A percentile compares a stretch with the other conserved stretches of the same genome.
phyloP scores from a whole-genome alignment of 2,113 vertebrate genomes.

The Mormyrus iriodes region DNA sequence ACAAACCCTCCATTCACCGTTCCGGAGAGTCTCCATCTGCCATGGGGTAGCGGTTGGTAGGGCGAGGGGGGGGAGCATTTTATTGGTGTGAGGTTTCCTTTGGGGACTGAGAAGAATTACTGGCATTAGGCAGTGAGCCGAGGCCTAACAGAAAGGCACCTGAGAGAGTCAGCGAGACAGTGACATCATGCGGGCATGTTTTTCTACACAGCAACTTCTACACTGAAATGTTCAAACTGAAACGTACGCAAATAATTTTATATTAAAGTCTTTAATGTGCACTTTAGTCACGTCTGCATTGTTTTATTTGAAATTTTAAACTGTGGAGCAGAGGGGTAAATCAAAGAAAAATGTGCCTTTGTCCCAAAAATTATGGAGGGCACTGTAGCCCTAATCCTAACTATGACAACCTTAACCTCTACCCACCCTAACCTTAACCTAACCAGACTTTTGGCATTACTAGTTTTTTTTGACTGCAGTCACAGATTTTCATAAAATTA shows the following conservation, averaged over 20 bases:
- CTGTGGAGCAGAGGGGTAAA: too few species aligned
- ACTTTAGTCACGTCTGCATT: too few species aligned
- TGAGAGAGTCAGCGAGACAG: neutral
- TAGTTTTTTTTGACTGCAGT: neutral
- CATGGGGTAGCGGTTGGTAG: neutral
- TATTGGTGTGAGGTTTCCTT: neutral
- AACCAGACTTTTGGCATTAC: neutral
- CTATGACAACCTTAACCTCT: too few species aligned
- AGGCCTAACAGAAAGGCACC: neutral
- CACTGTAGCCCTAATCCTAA: too few species aligned
- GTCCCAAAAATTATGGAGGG: too few species aligned
- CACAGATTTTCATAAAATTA: neutral
- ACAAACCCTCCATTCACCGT: neutral
- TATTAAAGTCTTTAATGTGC: too few species aligned
- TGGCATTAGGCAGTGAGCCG: neutral
- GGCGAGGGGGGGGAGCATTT: neutral
- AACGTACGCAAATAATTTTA: too few species aligned
- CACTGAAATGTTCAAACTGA: too few species aligned
- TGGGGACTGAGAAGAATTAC: neutral
- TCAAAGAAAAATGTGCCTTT: too few species aligned
- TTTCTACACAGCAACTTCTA: too few species aligned
- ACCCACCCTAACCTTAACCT: neutral
- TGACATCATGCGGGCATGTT: neutral
- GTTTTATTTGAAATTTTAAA: too few species aligned
- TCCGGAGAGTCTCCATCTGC: neutral